A percentile compares a stretch with the other conserved stretches of the same genome.
Conservation (phyloP, 2,113 vertebrate species). For the Chauna torquata region DNA sequence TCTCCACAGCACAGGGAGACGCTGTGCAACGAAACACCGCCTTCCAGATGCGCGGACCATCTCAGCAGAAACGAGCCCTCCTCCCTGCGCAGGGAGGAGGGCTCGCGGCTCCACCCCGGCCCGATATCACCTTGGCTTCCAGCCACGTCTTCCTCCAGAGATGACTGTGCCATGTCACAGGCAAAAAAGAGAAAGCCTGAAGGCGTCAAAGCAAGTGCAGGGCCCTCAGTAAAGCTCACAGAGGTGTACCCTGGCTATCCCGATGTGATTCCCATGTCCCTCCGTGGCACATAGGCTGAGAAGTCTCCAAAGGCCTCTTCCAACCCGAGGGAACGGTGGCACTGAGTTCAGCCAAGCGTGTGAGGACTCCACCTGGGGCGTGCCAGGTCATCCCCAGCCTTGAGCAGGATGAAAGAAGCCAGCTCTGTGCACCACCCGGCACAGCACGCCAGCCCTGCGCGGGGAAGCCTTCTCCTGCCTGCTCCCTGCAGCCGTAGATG, state of each 20-base stretch:
- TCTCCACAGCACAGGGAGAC: background rate
- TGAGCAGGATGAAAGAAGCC: background rate
- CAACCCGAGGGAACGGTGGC: background rate
- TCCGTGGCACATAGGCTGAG: background rate
- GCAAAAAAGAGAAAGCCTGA: background rate
- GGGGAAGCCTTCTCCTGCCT: background rate
- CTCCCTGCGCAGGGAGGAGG: too few relatives aligned
- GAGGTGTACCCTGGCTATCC: background rate
- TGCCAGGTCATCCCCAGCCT: background rate
- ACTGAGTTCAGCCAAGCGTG: background rate
- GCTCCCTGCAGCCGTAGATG: background rate
- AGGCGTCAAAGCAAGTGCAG: background rate
- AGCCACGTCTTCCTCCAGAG: background rate
- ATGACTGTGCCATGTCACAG: background rate
- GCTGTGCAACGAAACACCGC: background rate
- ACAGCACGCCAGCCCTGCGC: background rate
- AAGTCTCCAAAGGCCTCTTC: background rate
- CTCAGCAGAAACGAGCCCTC: background rate
- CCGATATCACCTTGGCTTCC: background rate
- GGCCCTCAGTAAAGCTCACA: background rate
- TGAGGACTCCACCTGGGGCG: background rate
- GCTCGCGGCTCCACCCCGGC: background rate
- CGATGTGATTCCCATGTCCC: accelerated
- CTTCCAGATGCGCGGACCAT: too few relatives aligned
- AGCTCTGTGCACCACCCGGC: background rate